Percentiles rank a stretch among this genome's conserved stretches.
phyloP scores from a whole-genome alignment of 92 coral and sea anemone genomes.

The Zoanthus sociatus region DNA sequence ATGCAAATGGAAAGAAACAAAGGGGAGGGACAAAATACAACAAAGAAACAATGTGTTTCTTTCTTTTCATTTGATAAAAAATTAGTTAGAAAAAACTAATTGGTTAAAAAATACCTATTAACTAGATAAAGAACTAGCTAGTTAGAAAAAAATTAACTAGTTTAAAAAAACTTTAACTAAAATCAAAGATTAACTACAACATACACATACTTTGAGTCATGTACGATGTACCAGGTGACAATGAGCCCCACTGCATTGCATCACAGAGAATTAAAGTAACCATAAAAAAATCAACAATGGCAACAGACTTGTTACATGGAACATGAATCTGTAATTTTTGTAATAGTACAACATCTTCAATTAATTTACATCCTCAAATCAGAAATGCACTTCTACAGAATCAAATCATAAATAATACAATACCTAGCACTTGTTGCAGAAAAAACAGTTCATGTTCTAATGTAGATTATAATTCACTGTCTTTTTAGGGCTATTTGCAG shows the following conservation, averaged over 20 bases:
- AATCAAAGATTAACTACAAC: background rate
- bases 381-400: background rate
- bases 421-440: background rate
- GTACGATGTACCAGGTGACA: constrained; percentile 3
- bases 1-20: too few species aligned
- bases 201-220: background rate
- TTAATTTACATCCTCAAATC: background rate
- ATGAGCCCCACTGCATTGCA: background rate
- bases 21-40: too few species aligned
- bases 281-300: background rate
- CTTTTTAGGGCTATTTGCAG: constrained; percentile 7
- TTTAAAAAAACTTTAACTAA: too few species aligned
- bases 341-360: too few species aligned
- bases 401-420: too few species aligned
- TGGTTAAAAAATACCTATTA: too few species aligned
- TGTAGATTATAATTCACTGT: background rate
- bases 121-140: too few species aligned
- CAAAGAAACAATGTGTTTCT: too few species aligned
- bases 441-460: background rate
- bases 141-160: too few species aligned
- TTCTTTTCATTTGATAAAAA: too few species aligned
- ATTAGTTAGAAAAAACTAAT: too few species aligned
- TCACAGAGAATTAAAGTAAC: constrained; percentile 3
- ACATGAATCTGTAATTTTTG: background rate
- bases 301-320: constrained; percentile 21